phyloP scores from a whole-genome alignment of 2,797 vertebrate genomes.

The Siniperca undulata region DNA sequence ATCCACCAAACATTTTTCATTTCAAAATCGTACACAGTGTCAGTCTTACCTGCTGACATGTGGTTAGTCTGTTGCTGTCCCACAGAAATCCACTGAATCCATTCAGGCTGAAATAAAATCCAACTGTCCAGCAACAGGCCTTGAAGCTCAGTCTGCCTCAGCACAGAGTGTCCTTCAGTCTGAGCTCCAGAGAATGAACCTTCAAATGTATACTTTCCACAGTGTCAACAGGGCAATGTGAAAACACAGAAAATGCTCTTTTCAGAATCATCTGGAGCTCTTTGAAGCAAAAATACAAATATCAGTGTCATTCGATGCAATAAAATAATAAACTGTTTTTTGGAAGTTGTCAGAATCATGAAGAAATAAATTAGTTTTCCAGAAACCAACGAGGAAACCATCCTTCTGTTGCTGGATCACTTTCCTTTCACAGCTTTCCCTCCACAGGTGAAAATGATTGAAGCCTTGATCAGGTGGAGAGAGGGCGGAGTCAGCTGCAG shows the following conservation, averaged over 20 bases:
- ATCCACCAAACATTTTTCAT: background rate
- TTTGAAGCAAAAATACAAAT: background rate
- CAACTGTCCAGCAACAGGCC: background rate
- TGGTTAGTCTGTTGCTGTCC: background rate
- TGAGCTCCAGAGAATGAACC: background rate
- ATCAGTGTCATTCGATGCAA: rapidly evolving
- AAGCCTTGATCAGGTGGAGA: background rate
- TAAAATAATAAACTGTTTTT: too few species aligned
- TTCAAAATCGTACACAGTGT: background rate
- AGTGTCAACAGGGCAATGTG: background rate
- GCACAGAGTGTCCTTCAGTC: conserved; percentile 18
- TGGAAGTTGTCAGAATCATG: too few species aligned
- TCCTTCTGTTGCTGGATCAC: background rate
- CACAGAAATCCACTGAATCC: conserved; percentile 4
- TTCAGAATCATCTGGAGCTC: background rate
- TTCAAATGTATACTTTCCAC: background rate
- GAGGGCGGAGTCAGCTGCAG: background rate
- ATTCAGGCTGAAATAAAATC: conserved; percentile 8
- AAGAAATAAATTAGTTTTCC: too few species aligned
- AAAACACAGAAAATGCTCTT: background rate
- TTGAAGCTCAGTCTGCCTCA: conserved; percentile 5
- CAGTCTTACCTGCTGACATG: conserved; percentile 10
- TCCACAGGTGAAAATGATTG: background rate
- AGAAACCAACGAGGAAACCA: background rate
- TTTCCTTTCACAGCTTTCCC: background rate